Evolutionary conservation across 2,888 invertebrate genomes (phyloP).

Genomic region (Pterostichus niger): DNA sequence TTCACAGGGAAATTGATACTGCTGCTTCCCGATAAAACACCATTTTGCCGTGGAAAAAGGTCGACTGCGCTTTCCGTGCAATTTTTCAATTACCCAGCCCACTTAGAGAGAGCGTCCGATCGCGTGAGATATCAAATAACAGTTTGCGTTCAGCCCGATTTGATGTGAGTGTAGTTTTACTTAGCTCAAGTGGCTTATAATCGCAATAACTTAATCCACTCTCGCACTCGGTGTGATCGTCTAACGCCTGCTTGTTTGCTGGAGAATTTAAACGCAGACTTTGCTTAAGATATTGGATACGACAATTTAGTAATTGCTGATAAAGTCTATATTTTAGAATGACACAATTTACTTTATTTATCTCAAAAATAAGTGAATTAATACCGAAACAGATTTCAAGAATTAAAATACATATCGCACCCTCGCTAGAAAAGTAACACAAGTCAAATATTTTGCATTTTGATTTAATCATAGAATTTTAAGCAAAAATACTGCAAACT

Average conservation of each 20-base stretch:
- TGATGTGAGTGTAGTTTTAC: slow-evolving; percentile 54
- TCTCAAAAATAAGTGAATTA: too few relatives aligned
- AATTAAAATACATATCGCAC: too few relatives aligned
- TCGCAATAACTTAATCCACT: slow-evolving; percentile 53
- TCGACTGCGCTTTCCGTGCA: slow-evolving; percentile 27
- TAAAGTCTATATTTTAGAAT: too few relatives aligned
- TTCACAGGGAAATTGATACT: slow-evolving; percentile 36
- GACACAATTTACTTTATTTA: too few relatives aligned
- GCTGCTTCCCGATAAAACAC: slow-evolving; percentile 31
- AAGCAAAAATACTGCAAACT: too few relatives aligned
- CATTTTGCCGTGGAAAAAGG: slow-evolving; percentile 25
- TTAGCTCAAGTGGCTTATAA: slow-evolving; percentile 39
- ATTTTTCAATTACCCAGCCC: slow-evolving; percentile 54
- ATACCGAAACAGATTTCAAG: too few relatives aligned
- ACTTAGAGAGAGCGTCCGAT: slow-evolving; percentile 50
- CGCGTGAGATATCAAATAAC: slow-evolving; percentile 62
- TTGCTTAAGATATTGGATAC: background rate
- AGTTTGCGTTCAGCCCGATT: slow-evolving; percentile 46
- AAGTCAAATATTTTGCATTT: too few relatives aligned
- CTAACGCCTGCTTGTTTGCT: too few relatives aligned
- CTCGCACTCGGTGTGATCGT: background rate
- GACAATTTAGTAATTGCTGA: background rate
- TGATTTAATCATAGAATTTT: too few relatives aligned
- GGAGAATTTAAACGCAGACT: background rate
- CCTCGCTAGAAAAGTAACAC: too few relatives aligned